phyloP scores from a whole-genome alignment of 2,888 invertebrate species.

The Drosophila crucigera region DNA sequence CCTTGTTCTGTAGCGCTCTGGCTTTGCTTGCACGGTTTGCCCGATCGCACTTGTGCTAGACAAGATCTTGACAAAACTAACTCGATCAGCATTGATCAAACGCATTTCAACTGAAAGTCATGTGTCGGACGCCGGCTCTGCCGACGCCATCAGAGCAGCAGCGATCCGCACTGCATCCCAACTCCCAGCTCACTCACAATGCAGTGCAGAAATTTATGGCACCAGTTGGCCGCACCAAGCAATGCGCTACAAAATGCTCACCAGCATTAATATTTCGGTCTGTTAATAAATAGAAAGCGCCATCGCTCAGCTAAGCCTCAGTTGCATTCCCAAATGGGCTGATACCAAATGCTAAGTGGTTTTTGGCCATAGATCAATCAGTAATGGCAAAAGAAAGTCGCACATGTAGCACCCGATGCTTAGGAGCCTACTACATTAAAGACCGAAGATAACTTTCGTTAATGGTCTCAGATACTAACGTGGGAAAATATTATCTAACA shows the following conservation, averaged over 20 bases:
- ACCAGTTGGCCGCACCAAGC: conserved; percentile 39
- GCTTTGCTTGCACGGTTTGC: conserved; percentile 23
- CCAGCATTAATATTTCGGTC: conserved; percentile 21
- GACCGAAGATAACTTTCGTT: conserved; percentile 34
- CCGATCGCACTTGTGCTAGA: conserved; percentile 80
- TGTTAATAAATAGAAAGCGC: conserved; percentile 62
- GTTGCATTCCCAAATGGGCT: conserved; percentile 30
- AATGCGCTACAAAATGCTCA: conserved; percentile 61
- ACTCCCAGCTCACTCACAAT: conserved; percentile 30
- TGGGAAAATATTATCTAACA: conserved; percentile 43
- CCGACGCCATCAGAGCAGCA: conserved; percentile 29
- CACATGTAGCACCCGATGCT: conserved; percentile 31
- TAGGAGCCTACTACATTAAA: conserved; percentile 21
- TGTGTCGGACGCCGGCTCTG: conserved; percentile 56
- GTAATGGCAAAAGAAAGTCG: conserved; percentile 67
- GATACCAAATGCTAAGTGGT: conserved; percentile 55
- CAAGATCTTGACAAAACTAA: conserved; percentile 84
- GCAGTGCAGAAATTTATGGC: conserved; percentile 59
- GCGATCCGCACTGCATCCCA: conserved; percentile 43
- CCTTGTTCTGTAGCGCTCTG: conserved; percentile 34
- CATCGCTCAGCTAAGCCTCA: background rate
- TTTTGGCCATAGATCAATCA: conserved; percentile 56
- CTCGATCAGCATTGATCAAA: conserved; percentile 83
- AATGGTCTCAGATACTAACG: conserved; percentile 36
- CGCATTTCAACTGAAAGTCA: conserved; percentile 78